Conservation (phyloP, 2,888 invertebrate species). For the Schizaphis graminum region DNA sequence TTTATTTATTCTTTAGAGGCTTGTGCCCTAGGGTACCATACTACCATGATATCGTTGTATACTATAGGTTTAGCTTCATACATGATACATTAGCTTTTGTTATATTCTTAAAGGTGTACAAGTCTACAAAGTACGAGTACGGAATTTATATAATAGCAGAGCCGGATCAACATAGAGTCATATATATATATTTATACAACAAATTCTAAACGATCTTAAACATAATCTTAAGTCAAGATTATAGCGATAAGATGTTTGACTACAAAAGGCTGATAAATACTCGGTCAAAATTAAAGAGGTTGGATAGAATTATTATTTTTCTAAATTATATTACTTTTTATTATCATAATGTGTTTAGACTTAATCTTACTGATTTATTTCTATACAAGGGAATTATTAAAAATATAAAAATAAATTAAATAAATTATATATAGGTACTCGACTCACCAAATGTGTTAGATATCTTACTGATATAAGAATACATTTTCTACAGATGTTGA, state of each 20-base stretch:
- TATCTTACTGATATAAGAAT: neutral
- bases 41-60: neutral
- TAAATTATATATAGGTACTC: neutral
- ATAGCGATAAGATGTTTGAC: neutral
- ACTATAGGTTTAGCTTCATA: neutral
- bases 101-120: constrained; percentile 2
- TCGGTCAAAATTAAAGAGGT: neutral
- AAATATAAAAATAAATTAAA: neutral
- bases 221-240: neutral
- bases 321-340: neutral
- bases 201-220: neutral
- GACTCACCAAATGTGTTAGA: neutral
- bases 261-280: neutral
- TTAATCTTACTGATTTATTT: neutral
- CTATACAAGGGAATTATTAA: neutral
- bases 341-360: neutral
- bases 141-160: neutral
- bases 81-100: constrained; percentile 12
- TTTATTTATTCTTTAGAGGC: neutral
- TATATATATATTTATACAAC: neutral
- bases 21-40: neutral
- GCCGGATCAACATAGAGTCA: neutral
- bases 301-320: neutral
- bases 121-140: neutral
- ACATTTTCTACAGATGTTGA: neutral